Percentiles rank a stretch among this genome's conserved stretches.
Evolutionary conservation across 2,113 vertebrate genomes (phyloP).

Genomic region (Corythaeola cristata): DNA sequence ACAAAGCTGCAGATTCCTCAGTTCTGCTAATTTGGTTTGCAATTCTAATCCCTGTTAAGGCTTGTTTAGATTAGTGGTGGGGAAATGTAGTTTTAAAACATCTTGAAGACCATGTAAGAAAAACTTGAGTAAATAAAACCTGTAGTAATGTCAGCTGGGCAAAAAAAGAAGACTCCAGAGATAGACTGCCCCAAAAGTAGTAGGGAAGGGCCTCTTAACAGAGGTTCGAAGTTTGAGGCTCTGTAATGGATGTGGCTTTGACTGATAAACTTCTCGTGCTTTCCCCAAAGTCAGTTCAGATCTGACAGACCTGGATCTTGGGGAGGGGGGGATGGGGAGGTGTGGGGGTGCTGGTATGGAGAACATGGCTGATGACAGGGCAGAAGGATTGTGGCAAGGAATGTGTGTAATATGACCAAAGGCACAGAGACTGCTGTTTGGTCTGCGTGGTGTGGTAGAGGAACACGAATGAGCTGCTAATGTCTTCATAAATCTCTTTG

Average conservation of each 20-base stretch:
- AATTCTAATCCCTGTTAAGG: neutral
- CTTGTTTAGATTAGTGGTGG: neutral
- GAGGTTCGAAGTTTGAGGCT: neutral
- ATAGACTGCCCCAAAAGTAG: neutral
- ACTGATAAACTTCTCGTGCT: neutral
- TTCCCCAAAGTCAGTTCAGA: neutral
- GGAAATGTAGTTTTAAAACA: neutral
- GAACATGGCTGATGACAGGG: neutral
- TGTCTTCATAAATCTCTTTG: neutral
- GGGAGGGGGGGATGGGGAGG: too few relatives aligned
- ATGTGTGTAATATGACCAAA: neutral
- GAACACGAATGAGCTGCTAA: fast-evolving
- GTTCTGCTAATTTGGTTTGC: neutral
- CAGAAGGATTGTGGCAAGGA: neutral
- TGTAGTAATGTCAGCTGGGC: neutral
- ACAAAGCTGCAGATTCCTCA: neutral
- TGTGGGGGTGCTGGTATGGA: neutral
- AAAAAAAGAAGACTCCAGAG: neutral
- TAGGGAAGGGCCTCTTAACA: neutral
- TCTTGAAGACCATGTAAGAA: neutral
- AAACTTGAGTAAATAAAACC: neutral
- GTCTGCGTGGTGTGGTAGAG: neutral
- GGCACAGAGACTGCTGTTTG: neutral
- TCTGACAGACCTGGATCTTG: neutral
- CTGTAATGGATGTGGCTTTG: neutral